Percentiles rank a stretch among this genome's conserved stretches.
These are phyloP conservation scores for Actias luna DNA, from an alignment of 2,888 invertebrate species.

Conservation along the genomic window DNA sequence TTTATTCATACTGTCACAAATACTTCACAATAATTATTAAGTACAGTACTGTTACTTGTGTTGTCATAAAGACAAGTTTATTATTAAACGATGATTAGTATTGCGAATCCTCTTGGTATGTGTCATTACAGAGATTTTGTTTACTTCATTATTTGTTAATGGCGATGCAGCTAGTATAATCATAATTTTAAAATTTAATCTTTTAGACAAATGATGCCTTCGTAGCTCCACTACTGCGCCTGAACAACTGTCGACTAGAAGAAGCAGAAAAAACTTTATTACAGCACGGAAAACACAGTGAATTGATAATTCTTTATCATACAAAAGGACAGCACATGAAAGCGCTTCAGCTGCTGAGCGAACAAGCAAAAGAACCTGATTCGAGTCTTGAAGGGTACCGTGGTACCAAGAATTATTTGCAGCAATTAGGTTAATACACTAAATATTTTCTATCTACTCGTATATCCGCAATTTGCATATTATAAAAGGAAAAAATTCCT, in stretches of 20 bases:
- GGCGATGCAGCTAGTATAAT: neutral
- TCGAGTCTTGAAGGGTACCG: slow-evolving; percentile 91
- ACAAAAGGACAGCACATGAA: slow-evolving; percentile 95
- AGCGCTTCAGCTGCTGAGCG: slow-evolving; percentile 93
- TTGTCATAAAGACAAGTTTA: no score
- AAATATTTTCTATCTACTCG: neutral
- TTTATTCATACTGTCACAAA: no score
- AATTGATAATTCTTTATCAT: slow-evolving; percentile 97
- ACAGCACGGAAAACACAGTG: slow-evolving; percentile 93
- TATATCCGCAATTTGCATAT: no score
- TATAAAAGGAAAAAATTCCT: no score
- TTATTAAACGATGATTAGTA: no score
- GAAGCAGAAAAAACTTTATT: slow-evolving; percentile 95
- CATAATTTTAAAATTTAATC: neutral
- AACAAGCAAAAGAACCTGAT: slow-evolving; percentile 88
- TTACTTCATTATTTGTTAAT: neutral
- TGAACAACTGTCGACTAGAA: slow-evolving; percentile 95
- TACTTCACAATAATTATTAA: no score
- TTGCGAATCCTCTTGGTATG: no score
- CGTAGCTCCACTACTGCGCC: slow-evolving; percentile 93
- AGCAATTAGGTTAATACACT: slow-evolving; percentile 86
- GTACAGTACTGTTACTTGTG: no score
- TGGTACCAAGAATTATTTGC: slow-evolving; percentile 94
- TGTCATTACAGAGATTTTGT: no score
- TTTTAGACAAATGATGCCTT: slow-evolving; percentile 96